Percentiles rank a stretch among this genome's conserved stretches.
Conservation (phyloP, 2,113 vertebrate species). For the Chloropsis cyanopogon region DNA sequence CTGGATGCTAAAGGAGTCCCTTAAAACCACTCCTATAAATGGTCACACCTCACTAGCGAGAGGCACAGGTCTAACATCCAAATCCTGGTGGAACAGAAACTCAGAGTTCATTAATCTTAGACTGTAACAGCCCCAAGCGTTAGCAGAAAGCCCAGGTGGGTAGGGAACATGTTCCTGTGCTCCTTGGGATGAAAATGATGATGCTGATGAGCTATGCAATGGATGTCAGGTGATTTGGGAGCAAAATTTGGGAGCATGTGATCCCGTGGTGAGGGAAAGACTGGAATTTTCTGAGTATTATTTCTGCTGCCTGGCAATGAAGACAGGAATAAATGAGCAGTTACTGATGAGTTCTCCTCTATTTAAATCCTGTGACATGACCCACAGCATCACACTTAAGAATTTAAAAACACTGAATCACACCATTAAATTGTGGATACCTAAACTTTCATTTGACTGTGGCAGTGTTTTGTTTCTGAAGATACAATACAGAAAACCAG, state of each 20-base stretch:
- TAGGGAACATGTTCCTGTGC: not conserved
- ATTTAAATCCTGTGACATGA: not conserved
- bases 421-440: not conserved
- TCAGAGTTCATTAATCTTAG: not conserved
- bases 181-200: not conserved
- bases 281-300: not conserved
- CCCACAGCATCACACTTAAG: not conserved
- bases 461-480: not conserved
- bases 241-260: not conserved
- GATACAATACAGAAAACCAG: not conserved
- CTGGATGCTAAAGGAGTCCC: not conserved
- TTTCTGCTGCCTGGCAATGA: not conserved
- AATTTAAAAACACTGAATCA: not conserved
- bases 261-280: not conserved
- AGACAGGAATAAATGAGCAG: slow-evolving; percentile 18
- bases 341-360: not conserved
- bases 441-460: not conserved
- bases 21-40: not conserved
- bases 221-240: not conserved
- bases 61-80: not conserved
- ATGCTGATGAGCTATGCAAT: not conserved
- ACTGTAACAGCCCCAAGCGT: not conserved
- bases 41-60: not conserved
- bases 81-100: not conserved
- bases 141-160: not conserved